A percentile compares a stretch with the other conserved stretches of the same genome.
Evolutionary conservation across 2,888 invertebrate species (phyloP).

Genomic region (Drosophila sordidula): DNA sequence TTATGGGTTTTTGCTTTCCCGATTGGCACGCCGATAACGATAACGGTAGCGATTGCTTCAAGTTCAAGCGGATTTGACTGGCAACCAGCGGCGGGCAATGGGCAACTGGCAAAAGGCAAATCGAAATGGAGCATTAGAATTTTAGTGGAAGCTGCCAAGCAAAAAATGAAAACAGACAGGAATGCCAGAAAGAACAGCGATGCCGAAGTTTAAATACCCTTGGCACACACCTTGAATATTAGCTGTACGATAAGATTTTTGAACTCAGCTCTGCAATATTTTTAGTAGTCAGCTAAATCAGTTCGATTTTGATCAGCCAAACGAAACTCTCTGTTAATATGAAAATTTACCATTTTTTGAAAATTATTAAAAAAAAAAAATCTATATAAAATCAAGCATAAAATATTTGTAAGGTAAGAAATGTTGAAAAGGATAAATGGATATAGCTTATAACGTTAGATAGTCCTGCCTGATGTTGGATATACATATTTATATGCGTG

Average conservation of each 20-base stretch:
- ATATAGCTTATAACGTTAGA: no score
- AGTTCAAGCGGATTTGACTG: constrained; percentile 40
- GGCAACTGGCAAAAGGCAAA: constrained; percentile 18
- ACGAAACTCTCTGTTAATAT: neutral
- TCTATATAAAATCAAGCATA: no score
- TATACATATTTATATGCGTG: no score
- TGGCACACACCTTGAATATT: neutral
- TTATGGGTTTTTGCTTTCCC: neutral
- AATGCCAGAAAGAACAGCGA: neutral
- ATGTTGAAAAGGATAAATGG: no score
- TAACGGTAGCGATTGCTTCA: constrained; percentile 1
- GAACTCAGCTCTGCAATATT: no score
- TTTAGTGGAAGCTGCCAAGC: constrained; percentile 3
- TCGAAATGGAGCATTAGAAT: constrained; percentile 26
- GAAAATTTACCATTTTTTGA: no score
- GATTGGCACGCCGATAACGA: constrained; percentile 13
- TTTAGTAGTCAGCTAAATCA: no score
- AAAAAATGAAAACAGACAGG: neutral
- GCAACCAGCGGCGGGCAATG: constrained; percentile 43
- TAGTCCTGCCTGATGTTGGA: no score
- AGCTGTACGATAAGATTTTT: no score
- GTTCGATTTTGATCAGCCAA: no score
- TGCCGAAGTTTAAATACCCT: neutral
- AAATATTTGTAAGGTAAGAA: no score
- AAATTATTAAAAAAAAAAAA: no score